These are phyloP conservation scores for Amblyjoppa fuscipennis DNA, from an alignment of 2,888 invertebrate genomes.

Conservation along the genomic window DNA sequence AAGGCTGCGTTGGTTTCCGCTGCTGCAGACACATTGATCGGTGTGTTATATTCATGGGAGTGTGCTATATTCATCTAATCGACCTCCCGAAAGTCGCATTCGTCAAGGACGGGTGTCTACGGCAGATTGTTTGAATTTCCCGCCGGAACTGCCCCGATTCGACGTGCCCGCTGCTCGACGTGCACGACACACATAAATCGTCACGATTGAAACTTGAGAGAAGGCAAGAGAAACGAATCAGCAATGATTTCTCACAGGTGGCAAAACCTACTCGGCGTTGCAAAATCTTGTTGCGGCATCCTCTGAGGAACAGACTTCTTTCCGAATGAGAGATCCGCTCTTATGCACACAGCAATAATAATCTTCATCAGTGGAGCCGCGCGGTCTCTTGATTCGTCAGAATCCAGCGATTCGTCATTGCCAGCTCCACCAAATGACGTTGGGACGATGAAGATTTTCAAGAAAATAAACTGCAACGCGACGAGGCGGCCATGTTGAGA, in stretches of 20 bases:
- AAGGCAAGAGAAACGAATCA: slow-evolving; percentile 3
- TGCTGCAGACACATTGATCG: neutral
- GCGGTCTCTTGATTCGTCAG: slow-evolving; percentile 24
- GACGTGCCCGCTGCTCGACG: neutral
- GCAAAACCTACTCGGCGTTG: neutral
- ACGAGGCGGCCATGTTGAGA: neutral
- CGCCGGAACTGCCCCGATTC: neutral
- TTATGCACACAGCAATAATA: slow-evolving; percentile 27
- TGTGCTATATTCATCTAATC: neutral
- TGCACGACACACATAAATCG: neutral
- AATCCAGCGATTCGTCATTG: slow-evolving; percentile 32
- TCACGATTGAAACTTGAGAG: neutral
- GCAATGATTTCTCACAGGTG: slow-evolving; percentile 9
- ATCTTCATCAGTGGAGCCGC: slow-evolving; percentile 10
- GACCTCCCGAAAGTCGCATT: neutral
- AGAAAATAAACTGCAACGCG: slow-evolving; percentile 10
- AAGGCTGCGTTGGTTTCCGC: neutral
- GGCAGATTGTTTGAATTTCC: neutral
- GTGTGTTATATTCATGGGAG: neutral
- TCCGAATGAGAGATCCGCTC: neutral
- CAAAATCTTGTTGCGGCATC: slow-evolving; percentile 19
- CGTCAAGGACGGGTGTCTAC: neutral
- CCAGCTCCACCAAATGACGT: slow-evolving; percentile 24
- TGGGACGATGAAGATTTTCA: slow-evolving; percentile 16
- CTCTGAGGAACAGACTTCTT: slow-evolving; percentile 17